Evolutionary conservation across 2,113 vertebrate species (phyloP), one percentile per base, ranked within the genome.

Genomic region (Cyphomyrus discorhynchus): DNA sequence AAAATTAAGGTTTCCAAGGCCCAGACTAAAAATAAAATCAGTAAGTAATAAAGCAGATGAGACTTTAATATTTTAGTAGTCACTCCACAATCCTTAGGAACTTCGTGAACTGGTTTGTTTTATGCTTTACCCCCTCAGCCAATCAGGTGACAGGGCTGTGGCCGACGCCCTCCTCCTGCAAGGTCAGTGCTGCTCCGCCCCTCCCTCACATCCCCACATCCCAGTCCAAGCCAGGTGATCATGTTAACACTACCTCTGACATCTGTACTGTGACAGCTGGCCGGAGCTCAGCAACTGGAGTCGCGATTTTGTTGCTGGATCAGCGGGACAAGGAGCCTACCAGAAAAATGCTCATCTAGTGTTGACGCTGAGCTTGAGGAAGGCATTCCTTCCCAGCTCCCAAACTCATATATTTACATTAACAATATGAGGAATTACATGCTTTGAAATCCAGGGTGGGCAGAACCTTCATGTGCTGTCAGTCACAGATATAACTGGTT

Each of bases 151-250:
- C 52, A 50, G 88, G 8, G 19, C 77, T 42, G n/a, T 87, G 45
- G 83, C 83, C 31, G 53, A 66, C 15, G n/a, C 74, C 74, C 50
- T 85, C 42, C 87, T 87, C 31, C 91, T 82, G 27, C 24, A 82
- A 90, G 85, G 66, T 83, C 42, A n/a, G 45, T 88, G 50, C 21
- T 19, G 15, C 17, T 39, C 2, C 3, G 45, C 24, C 66, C 13
- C n/a, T 19, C 53, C 56, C 19, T 11, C 80, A 47, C 74, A 39
- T 35, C 15, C 31, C 74, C 35, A 3, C 56, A 62, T n/a, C 17
- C 74, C 74, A 42, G 10, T 2, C 31, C 74, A 80, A 7, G 35
- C 74, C 74, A 42, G 74, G 74, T 17, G 35, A 42, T 6, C 74
- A 19, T 39, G 6, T 5, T 3, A 7, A 42, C 10, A 80, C 74